Base-by-base conservation (phyloP, 2,797 vertebrate species). In the Melanotaenia pygmaea region DNA sequence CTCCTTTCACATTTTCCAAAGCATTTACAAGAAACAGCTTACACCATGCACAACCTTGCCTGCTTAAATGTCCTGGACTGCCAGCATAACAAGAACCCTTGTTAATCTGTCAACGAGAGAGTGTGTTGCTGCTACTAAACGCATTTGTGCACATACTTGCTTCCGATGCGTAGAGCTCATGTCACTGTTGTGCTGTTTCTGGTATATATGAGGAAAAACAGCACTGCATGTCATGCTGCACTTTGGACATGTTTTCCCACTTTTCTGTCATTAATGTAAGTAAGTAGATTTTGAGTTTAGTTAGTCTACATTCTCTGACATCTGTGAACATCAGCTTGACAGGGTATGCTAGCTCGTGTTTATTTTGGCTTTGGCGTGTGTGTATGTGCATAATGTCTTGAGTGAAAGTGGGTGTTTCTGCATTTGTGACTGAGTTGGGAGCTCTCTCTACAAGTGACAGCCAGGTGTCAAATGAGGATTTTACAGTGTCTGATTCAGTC, bases 31-130 rank as follows among this genome's bases (percentile, higher is more conserved):
- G 64, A 80, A 82, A 75, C 50, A 18, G 67, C 75, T 82, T 59
- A 81, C 62, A 81, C 70, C 70, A 43, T 78, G 80, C 54, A 8
- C 54, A 79, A 70, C 70, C 66, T 53, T 9, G 30, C 28, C 5
- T 4, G 32, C 43, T 80, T 84, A 74, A 85, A 85, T 50, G 43
- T 28, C 45, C 61, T 53, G 58, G 65, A 70, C 70, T 76, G 78
- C 81, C 67, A 64, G 72, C 68, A 59, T 57, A 73, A 77, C 70
- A 80, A 67, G 64, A 64, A 61, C 59, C 65, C 63, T 68, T 67
- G 67, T 77, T 81, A 76, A 74, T 85, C 62, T 65, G 66, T 67
- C 72, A 57, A 57, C n/a, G 18, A 58, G 24, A 64, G 73, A 58
- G 79, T 58, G 62, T 58, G 59, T n/a, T 20, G 16, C 62, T 59